A percentile compares a stretch with the other conserved stretches of the same genome.
These are phyloP conservation scores for Napeogenes sylphis DNA, from an alignment of 2,888 invertebrate genomes.

Conservation along the genomic window DNA sequence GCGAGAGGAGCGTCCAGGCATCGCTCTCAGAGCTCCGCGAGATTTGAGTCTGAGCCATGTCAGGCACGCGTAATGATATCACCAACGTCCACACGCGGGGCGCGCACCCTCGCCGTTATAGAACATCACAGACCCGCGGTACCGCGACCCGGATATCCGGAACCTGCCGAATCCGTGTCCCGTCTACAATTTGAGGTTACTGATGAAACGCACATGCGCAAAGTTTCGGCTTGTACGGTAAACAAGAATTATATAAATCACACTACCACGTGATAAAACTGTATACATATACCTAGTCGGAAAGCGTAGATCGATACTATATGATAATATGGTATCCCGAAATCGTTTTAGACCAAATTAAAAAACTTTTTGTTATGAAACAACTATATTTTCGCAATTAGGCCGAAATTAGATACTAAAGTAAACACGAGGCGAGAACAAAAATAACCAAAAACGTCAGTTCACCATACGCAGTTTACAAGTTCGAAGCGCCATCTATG, in stretches of 20 bases:
- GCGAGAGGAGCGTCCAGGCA: conserved; percentile 93
- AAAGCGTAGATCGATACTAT: conserved; percentile 70
- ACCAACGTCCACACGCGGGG: conserved; percentile 69
- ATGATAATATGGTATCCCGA: conserved; percentile 36
- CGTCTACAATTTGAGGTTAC: conserved; percentile 75
- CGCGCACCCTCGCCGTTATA: conserved; percentile 65
- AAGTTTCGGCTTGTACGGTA: conserved; percentile 76
- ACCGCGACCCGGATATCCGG: conserved; percentile 74
- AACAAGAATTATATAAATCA: conserved; percentile 79
- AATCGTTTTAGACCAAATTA: conserved; percentile 52
- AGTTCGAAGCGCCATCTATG: conserved; percentile 73
- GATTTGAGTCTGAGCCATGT: conserved; percentile 81
- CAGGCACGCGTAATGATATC: conserved; percentile 57
- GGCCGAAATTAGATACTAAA: conserved; percentile 76
- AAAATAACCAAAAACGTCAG: conserved; percentile 79
- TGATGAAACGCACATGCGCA: conserved; percentile 78
- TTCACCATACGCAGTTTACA: conserved; percentile 75
- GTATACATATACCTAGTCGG: conserved; percentile 74
- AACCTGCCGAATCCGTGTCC: conserved; percentile 71
- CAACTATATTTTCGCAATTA: conserved; percentile 70
- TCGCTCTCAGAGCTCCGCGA: conserved; percentile 89
- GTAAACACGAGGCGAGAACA: conserved; percentile 79
- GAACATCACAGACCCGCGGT: conserved; percentile 70
- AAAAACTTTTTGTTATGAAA: conserved; percentile 62
- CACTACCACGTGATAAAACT: conserved; percentile 78